Conservation (phyloP, 2,888 invertebrate species). For the Andrena bucephala region DNA sequence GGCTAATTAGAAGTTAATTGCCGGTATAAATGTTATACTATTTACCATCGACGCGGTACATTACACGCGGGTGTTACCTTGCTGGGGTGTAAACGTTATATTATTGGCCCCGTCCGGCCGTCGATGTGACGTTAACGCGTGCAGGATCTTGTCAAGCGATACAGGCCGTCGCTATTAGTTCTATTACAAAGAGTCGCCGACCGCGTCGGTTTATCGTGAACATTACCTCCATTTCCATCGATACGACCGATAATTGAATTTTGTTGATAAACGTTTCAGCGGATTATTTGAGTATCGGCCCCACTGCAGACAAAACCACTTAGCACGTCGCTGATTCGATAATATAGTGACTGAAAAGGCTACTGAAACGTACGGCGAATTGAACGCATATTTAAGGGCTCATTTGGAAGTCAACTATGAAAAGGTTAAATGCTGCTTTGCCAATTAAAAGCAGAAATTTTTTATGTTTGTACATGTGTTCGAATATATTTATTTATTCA, state of each 20-base stretch:
- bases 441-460: too few species aligned
- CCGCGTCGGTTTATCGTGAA: conserved; percentile 43
- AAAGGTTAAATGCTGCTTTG: too few species aligned
- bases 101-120: conserved; percentile 41
- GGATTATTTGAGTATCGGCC: conserved; percentile 41
- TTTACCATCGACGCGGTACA: conserved; percentile 44
- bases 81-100: conserved; percentile 39
- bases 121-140: conserved; percentile 47
- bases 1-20: conserved; percentile 61
- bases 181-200: conserved; percentile 56
- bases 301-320: conserved; percentile 39
- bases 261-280: conserved; percentile 53
- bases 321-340: conserved; percentile 27
- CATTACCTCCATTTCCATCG: conserved; percentile 34
- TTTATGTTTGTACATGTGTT: too few species aligned
- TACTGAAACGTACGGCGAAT: not conserved
- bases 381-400: too few species aligned
- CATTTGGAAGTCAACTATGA: too few species aligned
- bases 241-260: conserved; percentile 43
- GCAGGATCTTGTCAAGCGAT: conserved; percentile 35
- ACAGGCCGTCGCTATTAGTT: conserved; percentile 37
- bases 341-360: conserved; percentile 11
- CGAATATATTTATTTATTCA: too few species aligned
- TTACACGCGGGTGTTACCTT: conserved; percentile 36
- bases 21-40: conserved; percentile 61